Evolutionary conservation across 2,888 invertebrate species (phyloP).

Genomic region (Noctua janthina): DNA sequence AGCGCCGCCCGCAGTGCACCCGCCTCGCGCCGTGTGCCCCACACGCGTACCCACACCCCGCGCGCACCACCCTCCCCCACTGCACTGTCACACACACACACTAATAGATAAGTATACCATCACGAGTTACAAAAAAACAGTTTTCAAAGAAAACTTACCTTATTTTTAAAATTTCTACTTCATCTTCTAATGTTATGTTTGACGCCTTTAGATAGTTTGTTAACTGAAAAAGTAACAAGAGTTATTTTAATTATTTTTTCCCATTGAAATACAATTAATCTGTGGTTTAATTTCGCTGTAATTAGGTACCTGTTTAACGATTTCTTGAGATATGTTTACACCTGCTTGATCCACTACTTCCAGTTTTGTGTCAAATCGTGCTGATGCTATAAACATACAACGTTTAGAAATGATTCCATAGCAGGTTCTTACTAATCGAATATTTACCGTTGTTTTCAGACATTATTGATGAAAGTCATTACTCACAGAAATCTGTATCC

Average conservation of each 20-base stretch:
- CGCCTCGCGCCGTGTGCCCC: too few species aligned
- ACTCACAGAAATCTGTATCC: constrained; percentile 83
- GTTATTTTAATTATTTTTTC: neutral
- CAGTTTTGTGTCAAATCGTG: constrained; percentile 91
- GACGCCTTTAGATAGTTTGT: constrained; percentile 91
- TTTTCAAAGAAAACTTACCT: constrained; percentile 88
- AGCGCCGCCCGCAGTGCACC: too few species aligned
- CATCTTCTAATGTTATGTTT: constrained; percentile 91
- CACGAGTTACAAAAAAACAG: neutral
- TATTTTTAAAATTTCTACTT: constrained; percentile 92
- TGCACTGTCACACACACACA: too few species aligned
- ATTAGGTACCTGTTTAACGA: constrained; percentile 79
- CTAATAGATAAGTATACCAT: too few species aligned
- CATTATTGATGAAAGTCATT: neutral
- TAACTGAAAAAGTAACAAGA: constrained; percentile 85
- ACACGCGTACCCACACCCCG: too few species aligned
- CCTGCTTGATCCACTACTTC: constrained; percentile 88
- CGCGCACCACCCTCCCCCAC: too few species aligned
- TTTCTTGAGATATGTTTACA: constrained; percentile 84
- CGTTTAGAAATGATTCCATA: constrained; percentile 54
- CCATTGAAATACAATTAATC: neutral
- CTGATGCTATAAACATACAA: constrained; percentile 85
- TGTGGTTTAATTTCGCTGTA: neutral
- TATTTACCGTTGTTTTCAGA: neutral
- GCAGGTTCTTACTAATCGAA: neutral